Evolutionary conservation across 2,797 vertebrate species (phyloP).

Genomic region (Nannoperca australis): DNA sequence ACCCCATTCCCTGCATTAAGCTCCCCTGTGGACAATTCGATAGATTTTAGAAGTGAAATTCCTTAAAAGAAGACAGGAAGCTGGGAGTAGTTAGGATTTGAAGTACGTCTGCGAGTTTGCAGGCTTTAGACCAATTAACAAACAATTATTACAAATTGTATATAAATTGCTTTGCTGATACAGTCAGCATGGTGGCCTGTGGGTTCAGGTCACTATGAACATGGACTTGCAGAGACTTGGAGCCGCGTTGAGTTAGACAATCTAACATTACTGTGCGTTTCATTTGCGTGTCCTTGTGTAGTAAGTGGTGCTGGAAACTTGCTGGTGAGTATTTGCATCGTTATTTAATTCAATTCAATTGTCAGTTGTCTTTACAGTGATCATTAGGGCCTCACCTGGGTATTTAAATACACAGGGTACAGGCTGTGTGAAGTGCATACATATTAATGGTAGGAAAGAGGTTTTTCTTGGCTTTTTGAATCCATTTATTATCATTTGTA

Average conservation of each 20-base stretch:
- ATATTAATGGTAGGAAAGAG: neutral
- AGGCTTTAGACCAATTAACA: neutral
- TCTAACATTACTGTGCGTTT: no score
- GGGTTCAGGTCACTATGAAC: no score
- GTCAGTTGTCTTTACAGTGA: no score
- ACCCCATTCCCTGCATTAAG: slow-evolving; percentile 36
- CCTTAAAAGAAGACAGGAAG: neutral
- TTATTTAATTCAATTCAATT: neutral
- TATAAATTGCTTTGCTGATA: neutral
- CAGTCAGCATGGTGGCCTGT: neutral
- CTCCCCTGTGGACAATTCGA: slow-evolving; percentile 23
- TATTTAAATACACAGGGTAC: neutral
- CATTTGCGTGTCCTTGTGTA: no score
- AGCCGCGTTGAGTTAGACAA: no score
- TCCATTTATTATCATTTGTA: no score
- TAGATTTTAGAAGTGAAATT: slow-evolving; percentile 30
- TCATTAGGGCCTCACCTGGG: neutral
- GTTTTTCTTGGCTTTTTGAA: no score
- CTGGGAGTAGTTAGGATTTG: neutral
- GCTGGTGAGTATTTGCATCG: no score
- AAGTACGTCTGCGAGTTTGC: neutral
- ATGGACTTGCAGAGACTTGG: no score
- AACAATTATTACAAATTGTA: neutral
- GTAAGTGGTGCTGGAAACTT: no score
- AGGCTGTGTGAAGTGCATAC: neutral